A percentile compares a stretch with the other conserved stretches of the same genome.
phyloP scores from a whole-genome alignment of 2,113 vertebrate species.

The Barbus barbus region DNA sequence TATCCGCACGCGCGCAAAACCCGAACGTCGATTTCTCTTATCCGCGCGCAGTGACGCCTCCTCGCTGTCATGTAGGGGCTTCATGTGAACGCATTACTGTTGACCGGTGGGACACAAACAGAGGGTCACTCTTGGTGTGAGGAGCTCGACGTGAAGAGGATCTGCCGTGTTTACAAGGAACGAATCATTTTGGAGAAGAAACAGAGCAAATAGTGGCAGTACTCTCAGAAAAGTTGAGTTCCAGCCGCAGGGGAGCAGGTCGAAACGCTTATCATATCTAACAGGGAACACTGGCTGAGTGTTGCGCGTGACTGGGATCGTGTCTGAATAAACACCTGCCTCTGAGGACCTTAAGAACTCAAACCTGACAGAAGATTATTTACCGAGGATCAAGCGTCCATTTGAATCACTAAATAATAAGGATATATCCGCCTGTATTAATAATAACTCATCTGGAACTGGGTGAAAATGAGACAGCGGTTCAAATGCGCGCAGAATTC shows the following conservation, averaged over 20 bases:
- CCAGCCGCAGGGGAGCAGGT: slow-evolving; percentile 12
- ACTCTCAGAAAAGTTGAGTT: slow-evolving; percentile 37
- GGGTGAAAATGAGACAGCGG: background rate
- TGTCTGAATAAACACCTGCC: background rate
- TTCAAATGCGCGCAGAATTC: slow-evolving; percentile 5
- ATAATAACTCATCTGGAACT: background rate
- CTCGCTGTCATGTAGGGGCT: slow-evolving; percentile 8
- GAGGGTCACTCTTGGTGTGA: slow-evolving; percentile 6
- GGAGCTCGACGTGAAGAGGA: background rate
- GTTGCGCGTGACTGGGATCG: background rate
- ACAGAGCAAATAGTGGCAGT: background rate
- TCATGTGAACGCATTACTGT: background rate
- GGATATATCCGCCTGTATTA: background rate
- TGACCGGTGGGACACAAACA: slow-evolving; percentile 33
- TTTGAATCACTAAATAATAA: background rate
- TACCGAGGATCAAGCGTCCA: background rate
- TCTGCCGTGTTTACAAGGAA: background rate
- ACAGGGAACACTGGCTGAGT: background rate
- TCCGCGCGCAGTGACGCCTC: slow-evolving; percentile 25
- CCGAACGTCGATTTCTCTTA: background rate
- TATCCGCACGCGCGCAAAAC: background rate
- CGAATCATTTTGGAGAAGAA: background rate
- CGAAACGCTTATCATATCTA: background rate
- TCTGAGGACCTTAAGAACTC: background rate
- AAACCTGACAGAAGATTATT: background rate